Evolutionary conservation across 1,140 invertebrate genomes (phyloP).

Genomic region (Xylocopa sonorina): DNA sequence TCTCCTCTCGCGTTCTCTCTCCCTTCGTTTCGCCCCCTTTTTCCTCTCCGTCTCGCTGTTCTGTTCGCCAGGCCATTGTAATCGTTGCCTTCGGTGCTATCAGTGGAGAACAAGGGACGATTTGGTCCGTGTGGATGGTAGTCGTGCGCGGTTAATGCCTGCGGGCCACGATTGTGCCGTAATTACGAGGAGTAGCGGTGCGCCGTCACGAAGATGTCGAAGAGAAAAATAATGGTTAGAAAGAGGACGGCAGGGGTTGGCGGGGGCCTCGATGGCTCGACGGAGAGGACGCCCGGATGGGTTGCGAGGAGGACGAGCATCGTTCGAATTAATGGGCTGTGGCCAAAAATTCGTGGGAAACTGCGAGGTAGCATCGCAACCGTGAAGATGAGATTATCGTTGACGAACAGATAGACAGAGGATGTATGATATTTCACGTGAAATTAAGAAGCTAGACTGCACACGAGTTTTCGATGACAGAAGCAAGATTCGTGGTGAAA

Average conservation of each 20-base stretch:
- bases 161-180: slow-evolving; percentile 53
- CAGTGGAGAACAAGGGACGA: slow-evolving; percentile 10
- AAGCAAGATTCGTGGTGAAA: too few relatives aligned
- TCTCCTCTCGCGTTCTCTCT: not conserved
- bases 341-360: slow-evolving; percentile 30
- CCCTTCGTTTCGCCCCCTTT: too few relatives aligned
- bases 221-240: slow-evolving; percentile 59
- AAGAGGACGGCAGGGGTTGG: not conserved
- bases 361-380: not conserved
- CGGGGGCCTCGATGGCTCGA: not conserved
- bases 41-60: not conserved
- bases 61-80: slow-evolving; percentile 46
- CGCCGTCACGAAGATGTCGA: slow-evolving; percentile 47
- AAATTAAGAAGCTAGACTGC: too few relatives aligned
- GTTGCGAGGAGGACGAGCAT: slow-evolving; percentile 34
- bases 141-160: slow-evolving; percentile 41
- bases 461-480: too few relatives aligned
- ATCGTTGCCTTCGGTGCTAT: slow-evolving; percentile 37
- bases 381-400: not conserved
- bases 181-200: slow-evolving; percentile 60
- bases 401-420: too few relatives aligned
- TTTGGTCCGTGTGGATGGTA: slow-evolving; percentile 20
- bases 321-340: slow-evolving; percentile 55
- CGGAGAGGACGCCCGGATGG: not conserved
- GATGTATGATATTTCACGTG: too few relatives aligned